Evolutionary conservation across 2,888 invertebrate species (phyloP), one percentile per base, ranked within the genome.

Genomic region (Eupelmus urozonus): DNA sequence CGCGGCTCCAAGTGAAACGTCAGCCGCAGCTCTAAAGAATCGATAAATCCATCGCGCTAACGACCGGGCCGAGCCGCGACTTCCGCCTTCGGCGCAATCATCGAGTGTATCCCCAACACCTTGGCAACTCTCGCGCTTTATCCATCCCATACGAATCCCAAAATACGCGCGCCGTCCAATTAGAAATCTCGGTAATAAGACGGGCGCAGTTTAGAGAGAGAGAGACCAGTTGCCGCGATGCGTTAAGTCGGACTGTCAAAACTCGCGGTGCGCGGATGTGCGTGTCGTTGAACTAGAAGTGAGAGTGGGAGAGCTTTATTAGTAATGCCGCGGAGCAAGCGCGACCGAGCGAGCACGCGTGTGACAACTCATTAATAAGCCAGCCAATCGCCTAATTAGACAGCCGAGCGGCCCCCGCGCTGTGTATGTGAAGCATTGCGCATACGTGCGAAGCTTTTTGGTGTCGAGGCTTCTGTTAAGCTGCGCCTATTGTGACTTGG

Each of bases 341-440:
- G 18, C 45, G 59, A 72, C n/a, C 20, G 13, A 13, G 4, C 55
- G 1, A 5, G 16, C 80, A 76, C 76, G 71, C 65, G 76, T 63
- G 80, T 63, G 80, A 78, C 60, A 78, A 78, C 76, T 82, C 81
- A 82, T 83, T 83, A 84, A 83, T 84, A 81, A 83, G 76, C 80
- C 78, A 65, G 71, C 78, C 81, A 72, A 83, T 82, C 72, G 81
- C 69, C 76, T 81, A 81, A 82, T 82, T 81, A 81, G 80, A 42
- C 72, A 40, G 25, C 3, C 40, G 2, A 29, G 13, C 20, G 66
- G 45, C 45, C 2, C 45, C 45, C 45, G 13, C 45, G 45, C 9
- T 7, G 45, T 45, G 13, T 16, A 45, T 45, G 9, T 45, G 9
- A 13, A 34, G n/a, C n/a, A n/a, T n/a, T n/a, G 13, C 16, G 45